Conservation (phyloP, 2,797 vertebrate genomes). For the Ispidina lecontei region DNA sequence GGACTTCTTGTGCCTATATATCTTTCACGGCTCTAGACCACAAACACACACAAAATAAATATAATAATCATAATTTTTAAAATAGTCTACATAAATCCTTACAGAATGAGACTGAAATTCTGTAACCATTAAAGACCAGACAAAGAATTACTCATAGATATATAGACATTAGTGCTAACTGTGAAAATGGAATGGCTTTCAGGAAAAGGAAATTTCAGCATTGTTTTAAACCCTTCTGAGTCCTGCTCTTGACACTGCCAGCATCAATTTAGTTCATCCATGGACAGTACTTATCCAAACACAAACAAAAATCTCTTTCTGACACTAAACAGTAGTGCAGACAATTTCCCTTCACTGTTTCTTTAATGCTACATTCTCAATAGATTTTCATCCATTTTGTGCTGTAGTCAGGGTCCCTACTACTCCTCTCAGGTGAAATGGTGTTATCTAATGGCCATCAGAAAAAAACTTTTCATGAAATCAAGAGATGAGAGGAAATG, state of each 20-base stretch:
- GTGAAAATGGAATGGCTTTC: neutral
- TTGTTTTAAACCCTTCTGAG: neutral
- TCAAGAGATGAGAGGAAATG: conserved; percentile 19
- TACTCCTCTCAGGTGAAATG: neutral
- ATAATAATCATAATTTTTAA: neutral
- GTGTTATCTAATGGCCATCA: conserved; percentile 18
- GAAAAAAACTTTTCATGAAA: conserved; percentile 42
- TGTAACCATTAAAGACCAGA: neutral
- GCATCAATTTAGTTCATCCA: neutral
- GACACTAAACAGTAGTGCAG: neutral
- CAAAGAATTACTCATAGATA: neutral
- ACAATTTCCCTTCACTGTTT: neutral
- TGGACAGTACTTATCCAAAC: neutral
- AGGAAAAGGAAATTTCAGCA: neutral
- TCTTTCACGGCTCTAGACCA: neutral
- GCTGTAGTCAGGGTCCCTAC: neutral
- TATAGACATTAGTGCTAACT: neutral
- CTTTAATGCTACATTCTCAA: neutral
- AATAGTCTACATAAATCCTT: neutral
- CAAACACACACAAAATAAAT: neutral
- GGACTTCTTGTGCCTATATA: neutral
- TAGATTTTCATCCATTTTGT: neutral
- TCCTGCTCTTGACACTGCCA: neutral
- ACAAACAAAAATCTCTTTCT: neutral
- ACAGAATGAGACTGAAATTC: neutral